Percentiles rank a stretch among this genome's conserved stretches.
Conservation (phyloP, 2,797 vertebrate genomes). For the Tarsius wallacei region DNA sequence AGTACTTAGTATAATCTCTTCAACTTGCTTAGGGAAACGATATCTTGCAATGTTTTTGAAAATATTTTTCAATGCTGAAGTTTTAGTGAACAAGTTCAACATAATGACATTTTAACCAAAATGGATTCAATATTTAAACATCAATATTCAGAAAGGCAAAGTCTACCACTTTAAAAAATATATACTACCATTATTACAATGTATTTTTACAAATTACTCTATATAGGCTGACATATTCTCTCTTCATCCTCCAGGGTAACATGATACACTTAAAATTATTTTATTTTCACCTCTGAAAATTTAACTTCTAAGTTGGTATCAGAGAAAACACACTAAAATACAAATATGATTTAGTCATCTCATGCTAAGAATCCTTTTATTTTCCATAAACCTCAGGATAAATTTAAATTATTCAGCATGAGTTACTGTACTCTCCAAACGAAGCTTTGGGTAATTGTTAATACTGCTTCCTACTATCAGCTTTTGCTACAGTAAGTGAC, state of each 20-base stretch:
- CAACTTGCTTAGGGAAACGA: background rate
- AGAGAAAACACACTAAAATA: background rate
- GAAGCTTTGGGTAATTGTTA: background rate
- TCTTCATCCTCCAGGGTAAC: background rate
- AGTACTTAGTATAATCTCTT: background rate
- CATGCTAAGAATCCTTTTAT: background rate
- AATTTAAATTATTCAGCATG: background rate
- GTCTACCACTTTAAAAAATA: background rate
- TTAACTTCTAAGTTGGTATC: background rate
- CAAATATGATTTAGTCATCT: background rate
- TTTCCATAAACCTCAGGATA: background rate
- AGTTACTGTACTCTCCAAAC: background rate
- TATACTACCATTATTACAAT: background rate
- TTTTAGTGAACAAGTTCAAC: background rate
- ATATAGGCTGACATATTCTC: background rate
- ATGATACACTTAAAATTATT: background rate
- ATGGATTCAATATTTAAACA: background rate
- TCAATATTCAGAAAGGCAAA: conserved; percentile 34
- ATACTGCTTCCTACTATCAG: background rate
- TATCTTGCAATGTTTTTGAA: conserved; percentile 1
- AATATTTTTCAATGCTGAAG: background rate
- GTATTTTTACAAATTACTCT: background rate
- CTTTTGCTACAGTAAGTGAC: background rate
- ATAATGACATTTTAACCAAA: conserved; percentile 26
- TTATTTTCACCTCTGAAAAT: background rate